Evolutionary conservation across 2,888 invertebrate genomes (phyloP), one percentile per base, ranked within the genome.

Genomic region (Cataglyphis altisquamis): DNA sequence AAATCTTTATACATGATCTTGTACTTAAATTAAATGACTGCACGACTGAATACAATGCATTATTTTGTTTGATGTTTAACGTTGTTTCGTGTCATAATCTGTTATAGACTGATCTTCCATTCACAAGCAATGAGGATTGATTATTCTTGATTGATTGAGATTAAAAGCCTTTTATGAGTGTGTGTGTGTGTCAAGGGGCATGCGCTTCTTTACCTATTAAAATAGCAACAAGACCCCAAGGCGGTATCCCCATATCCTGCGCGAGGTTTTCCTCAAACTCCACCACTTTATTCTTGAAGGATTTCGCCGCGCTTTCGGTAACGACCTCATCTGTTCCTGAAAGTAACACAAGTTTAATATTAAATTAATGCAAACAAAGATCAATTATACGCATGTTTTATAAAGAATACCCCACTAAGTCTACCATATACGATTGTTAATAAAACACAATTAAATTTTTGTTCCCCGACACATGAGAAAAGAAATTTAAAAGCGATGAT

Each of bases 211-310:
- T 95, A 97, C 98, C 97, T 94, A 98, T 97, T 91, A 98, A 96
- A 93, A 98, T 98, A 91, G 98, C 97, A 83, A 98, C 97, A 84
- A 98, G 96, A 86, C 97, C 98, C 98, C 98, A 98, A 92, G 97
- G 96, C 88, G 98, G 97, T 94, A 98, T 96, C 87, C 98, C 97
- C 94, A 97, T 96, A 92, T 97, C 97, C 85, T 96, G 96, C 45
- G 97, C 97, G 55, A 97, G 91, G 45, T 96, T 96, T 39, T 96
- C 96, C 32, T 96, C 95, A 84, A 96, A 95, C 66, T 95, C 95
- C 88, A 96, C 96, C 84, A 96, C 83, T 66, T 94, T 90, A 66
- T 90, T 95, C 85, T 94, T 95, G 48, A 94, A 83, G 89, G 91
- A 62, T 91, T 94, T 77, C 87, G 90, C 29, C 9, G 78, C 25